Base-by-base conservation (phyloP, 2,888 invertebrate species). In the Tanypteryx hageni region DNA sequence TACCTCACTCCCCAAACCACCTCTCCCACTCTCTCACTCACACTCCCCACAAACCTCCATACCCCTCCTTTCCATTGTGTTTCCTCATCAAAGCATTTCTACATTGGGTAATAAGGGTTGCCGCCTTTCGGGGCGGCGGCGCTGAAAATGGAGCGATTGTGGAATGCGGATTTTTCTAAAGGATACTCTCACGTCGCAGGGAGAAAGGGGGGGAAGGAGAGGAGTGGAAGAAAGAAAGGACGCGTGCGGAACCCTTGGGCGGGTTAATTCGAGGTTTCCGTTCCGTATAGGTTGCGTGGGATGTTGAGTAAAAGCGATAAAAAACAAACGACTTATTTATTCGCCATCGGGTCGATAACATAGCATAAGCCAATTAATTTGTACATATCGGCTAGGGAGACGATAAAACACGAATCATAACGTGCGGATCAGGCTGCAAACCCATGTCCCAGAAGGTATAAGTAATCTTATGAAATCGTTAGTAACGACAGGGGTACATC, bases 121-220 rank as follows among this genome's bases (percentile, higher is more conserved):
- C 85, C 85, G 84, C 84, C 84, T 56, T n/a, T 56, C 5, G 85
- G 85, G 85, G 85, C 85, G 85, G 85, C 85, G 85, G 18, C 57
- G 57, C 85, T 85, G 85, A 14, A 86, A 86, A 59, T 59, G 86
- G 56, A 57, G 84, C 57, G 44, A 56, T 84, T 18, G 84, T 44
- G 84, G 84, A 56, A 56, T 84, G 84, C 44, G 84, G 82, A 82
- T 84, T 84, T 56, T 84, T 56, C 84, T 16, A 3, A 22, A 18
- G n/a, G 68, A 44, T 44, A 11, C 76, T n/a, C 76, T 76, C 44
- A 11, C 76, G n/a, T 76, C 76, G n/a, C 64, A 18, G 64, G 64
- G 64, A 10, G 18, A 64, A 13, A n/a, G n/a, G 16, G 64, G n/a
- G 76, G 76, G 22, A n/a, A 2, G 11, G n/a, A 10, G n/a, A 22